These are phyloP conservation scores for Bradypodion ventrale DNA, from an alignment of 2,797 vertebrate genomes.

Conservation along the genomic window DNA sequence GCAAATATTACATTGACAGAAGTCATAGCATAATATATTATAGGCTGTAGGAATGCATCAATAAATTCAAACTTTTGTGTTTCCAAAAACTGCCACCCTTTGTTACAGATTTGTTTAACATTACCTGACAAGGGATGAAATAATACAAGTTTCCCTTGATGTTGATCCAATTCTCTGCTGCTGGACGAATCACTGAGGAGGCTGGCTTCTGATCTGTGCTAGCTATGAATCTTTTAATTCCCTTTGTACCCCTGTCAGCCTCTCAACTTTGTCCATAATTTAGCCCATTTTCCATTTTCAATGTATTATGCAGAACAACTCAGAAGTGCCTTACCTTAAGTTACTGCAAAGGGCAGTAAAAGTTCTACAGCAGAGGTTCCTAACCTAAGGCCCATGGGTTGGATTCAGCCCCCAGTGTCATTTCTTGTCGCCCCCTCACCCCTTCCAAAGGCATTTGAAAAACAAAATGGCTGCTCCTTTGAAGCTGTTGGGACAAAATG, in stretches of 20 bases:
- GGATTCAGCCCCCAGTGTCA: no score
- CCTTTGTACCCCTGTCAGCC: slow-evolving; percentile 33
- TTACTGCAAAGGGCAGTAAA: not conserved
- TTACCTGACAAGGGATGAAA: slow-evolving; percentile 43
- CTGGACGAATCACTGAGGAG: slow-evolving; percentile 32
- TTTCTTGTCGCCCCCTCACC: no score
- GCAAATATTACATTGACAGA: slow-evolving; percentile 16
- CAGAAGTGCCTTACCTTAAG: not conserved
- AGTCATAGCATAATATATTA: slow-evolving; percentile 10
- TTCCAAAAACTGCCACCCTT: slow-evolving; percentile 40
- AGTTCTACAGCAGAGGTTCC: no score
- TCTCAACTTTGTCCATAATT: slow-evolving; percentile 50
- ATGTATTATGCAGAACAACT: not conserved
- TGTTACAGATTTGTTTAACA: slow-evolving; percentile 47
- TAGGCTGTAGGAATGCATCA: slow-evolving; percentile 13
- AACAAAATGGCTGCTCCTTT: no score
- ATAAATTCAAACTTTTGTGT: slow-evolving; percentile 50
- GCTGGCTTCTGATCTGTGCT: slow-evolving; percentile 36
- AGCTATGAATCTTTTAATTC: slow-evolving; percentile 8
- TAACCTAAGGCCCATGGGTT: no score
- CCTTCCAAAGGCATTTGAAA: no score
- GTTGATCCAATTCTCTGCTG: slow-evolving; percentile 55
- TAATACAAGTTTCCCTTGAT: slow-evolving; percentile 67
- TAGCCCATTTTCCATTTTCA: slow-evolving; percentile 49
- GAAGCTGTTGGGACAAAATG: no score